Evolutionary conservation across 2,888 invertebrate species (phyloP).

Genomic region (Osedax fenrisi): DNA sequence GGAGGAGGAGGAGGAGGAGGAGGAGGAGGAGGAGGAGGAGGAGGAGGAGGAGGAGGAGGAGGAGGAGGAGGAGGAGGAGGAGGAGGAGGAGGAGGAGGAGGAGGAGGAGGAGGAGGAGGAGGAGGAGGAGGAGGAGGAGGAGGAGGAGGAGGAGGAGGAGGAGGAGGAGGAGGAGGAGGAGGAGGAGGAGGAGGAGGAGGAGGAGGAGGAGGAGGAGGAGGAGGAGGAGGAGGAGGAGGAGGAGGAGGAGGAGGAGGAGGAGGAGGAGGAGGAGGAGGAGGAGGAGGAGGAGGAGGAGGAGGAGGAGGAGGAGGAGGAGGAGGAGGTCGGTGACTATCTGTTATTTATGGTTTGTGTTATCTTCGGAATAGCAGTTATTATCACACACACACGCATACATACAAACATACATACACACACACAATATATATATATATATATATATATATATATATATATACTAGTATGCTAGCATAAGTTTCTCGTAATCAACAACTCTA

Average conservation of each 20-base stretch:
- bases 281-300: constrained; percentile 13
- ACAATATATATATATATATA: no score
- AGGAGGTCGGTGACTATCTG: no score
- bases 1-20: neutral
- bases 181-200: neutral
- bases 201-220: neutral
- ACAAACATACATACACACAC: no score
- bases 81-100: neutral
- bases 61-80: neutral
- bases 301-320: neutral
- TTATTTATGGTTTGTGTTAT: no score
- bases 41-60: neutral
- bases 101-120: constrained; percentile 1
- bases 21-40: constrained; percentile 11
- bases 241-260: neutral
- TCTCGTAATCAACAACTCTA: no score
- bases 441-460: no score
- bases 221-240: neutral
- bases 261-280: constrained; percentile 3
- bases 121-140: neutral
- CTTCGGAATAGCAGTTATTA: no score
- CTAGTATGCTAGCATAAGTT: no score
- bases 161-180: neutral
- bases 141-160: neutral
- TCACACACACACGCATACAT: no score